These are phyloP conservation scores for Euproctis similis DNA, from an alignment of 2,888 invertebrate species.

Conservation along the genomic window DNA sequence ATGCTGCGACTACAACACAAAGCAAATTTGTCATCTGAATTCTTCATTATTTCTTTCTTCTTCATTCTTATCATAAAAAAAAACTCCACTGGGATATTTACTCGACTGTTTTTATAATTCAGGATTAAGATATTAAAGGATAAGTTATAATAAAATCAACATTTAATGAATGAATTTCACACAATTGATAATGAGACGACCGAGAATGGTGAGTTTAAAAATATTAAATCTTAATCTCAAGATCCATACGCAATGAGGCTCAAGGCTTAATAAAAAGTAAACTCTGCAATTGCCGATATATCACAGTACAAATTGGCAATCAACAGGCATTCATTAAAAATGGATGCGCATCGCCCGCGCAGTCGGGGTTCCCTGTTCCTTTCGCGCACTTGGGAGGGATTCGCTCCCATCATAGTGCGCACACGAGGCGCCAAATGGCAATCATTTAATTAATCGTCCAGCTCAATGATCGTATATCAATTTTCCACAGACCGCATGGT, in stretches of 20 bases:
- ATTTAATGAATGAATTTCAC: too few relatives aligned
- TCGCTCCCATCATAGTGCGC: conserved; percentile 15
- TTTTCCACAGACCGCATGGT: conserved; percentile 47
- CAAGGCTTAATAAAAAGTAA: too few relatives aligned
- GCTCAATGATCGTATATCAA: conserved; percentile 62
- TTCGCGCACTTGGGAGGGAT: conserved; percentile 10
- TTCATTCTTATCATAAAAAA: too few relatives aligned
- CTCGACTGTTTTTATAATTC: too few relatives aligned
- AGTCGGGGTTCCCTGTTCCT: conserved; percentile 21
- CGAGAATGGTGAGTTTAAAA: too few relatives aligned
- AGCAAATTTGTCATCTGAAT: too few relatives aligned
- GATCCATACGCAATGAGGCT: conserved; percentile 18
- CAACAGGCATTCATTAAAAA: conserved; percentile 50
- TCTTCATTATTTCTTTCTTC: too few relatives aligned
- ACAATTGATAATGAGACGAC: too few relatives aligned
- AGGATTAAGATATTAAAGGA: too few relatives aligned
- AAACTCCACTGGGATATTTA: too few relatives aligned
- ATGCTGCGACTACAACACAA: too few relatives aligned
- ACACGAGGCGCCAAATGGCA: conserved; percentile 39
- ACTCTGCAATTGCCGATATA: conserved; percentile 44
- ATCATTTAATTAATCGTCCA: conserved; percentile 44
- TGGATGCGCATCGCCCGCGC: conserved; percentile 25
- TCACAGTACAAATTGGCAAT: conserved; percentile 61
- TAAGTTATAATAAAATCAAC: too few relatives aligned
- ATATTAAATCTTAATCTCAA: background rate